phyloP scores from a whole-genome alignment of 2,797 vertebrate species.

The Delichon dasypus region DNA sequence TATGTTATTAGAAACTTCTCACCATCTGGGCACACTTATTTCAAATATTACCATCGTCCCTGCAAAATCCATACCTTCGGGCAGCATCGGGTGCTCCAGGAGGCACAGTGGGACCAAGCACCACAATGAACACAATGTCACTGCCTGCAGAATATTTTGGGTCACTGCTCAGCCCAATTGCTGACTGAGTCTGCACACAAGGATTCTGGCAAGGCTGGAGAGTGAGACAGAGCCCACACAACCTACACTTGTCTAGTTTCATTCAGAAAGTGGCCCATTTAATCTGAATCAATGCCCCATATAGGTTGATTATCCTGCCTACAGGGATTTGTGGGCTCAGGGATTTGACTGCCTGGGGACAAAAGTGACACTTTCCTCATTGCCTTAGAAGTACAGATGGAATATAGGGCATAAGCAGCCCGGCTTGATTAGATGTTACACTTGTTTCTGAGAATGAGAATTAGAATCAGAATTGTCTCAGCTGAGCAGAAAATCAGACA shows the following conservation, averaged over 20 bases:
- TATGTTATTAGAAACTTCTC: background rate
- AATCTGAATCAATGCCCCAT: background rate
- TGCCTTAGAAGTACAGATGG: background rate
- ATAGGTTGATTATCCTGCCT: background rate
- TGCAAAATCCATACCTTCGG: background rate
- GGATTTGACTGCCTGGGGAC: background rate
- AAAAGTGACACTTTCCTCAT: background rate
- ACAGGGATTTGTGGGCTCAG: background rate
- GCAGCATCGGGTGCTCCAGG: background rate
- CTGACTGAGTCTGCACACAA: background rate
- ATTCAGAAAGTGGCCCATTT: background rate
- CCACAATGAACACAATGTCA: background rate
- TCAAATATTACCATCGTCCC: background rate
- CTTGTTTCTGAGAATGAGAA: background rate
- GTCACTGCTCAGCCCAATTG: background rate
- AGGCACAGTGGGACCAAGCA: background rate
- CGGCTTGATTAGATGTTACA: background rate
- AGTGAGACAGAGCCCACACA: background rate
- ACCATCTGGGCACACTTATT: background rate
- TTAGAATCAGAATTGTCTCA: background rate
- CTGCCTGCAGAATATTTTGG: background rate
- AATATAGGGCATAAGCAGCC: background rate
- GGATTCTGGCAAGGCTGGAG: background rate
- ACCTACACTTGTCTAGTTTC: background rate
- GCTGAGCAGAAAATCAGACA: background rate